Evolutionary conservation across 1,140 invertebrate genomes (phyloP).

Genomic region (Cotesia vestalis): DNA sequence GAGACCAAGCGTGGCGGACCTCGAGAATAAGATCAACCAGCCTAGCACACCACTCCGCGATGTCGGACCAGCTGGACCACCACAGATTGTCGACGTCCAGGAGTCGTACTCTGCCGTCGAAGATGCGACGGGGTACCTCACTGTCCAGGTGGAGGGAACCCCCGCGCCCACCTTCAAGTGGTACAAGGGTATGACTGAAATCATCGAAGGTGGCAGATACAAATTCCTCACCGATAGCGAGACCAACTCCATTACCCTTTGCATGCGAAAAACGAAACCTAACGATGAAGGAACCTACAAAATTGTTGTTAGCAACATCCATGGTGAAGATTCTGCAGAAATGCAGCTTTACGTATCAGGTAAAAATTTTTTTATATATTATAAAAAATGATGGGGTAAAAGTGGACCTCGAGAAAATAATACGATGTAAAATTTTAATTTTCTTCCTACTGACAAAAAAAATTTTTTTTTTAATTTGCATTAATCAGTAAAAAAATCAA

Average conservation of each 20-base stretch:
- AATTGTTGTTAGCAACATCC: conserved; percentile 89
- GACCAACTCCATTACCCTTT: conserved; percentile 88
- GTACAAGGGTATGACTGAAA: conserved; percentile 88
- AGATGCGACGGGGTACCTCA: conserved; percentile 90
- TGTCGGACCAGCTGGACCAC: conserved; percentile 80
- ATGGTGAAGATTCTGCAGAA: conserved; percentile 94
- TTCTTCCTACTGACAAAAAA: no score
- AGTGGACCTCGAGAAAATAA: no score
- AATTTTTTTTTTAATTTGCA: no score
- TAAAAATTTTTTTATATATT: conserved; percentile 59
- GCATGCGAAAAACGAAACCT: conserved; percentile 94
- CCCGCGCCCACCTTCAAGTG: conserved; percentile 95
- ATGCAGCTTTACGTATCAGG: conserved; percentile 96
- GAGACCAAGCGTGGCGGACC: conserved; percentile 85
- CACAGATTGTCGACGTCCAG: conserved; percentile 87
- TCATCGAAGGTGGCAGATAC: conserved; percentile 92
- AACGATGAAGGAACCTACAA: conserved; percentile 98
- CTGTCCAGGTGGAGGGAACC: conserved; percentile 88
- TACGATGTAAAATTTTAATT: no score
- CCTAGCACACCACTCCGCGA: conserved; percentile 87
- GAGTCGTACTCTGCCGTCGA: conserved; percentile 92
- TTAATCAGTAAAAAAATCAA: no score
- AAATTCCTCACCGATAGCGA: conserved; percentile 91
- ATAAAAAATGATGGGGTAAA: no score
- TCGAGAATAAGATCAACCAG: conserved; percentile 89